Conservation (phyloP, 2,113 vertebrate species). For the Morone saxatilis region DNA sequence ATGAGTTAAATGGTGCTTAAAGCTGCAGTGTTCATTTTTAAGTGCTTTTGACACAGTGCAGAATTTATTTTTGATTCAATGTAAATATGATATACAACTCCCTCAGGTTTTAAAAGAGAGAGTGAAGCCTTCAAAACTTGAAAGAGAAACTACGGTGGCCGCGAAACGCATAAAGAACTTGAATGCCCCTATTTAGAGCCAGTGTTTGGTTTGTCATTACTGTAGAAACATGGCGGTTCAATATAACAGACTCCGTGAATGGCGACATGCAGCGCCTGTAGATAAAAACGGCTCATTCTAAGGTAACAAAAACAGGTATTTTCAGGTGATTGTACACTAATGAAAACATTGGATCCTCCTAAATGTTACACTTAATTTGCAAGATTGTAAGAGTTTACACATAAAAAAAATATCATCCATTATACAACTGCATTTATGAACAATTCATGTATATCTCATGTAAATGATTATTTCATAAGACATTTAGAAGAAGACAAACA, state of each 20-base stretch:
- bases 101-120: too few species aligned
- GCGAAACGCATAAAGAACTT: too few species aligned
- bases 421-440: background rate
- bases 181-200: too few species aligned
- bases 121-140: too few species aligned
- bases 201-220: too few species aligned
- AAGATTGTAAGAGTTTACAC: background rate
- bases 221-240: too few species aligned
- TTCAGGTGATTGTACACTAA: background rate
- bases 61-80: background rate
- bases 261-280: too few species aligned
- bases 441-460: background rate
- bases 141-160: too few species aligned
- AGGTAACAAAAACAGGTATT: background rate
- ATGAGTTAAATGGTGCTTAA: background rate
- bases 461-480: conserved; percentile 5
- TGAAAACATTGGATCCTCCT: too few species aligned
- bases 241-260: too few species aligned
- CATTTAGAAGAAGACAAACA: background rate
- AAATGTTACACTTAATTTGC: background rate
- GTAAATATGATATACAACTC: background rate
- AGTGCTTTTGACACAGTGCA: background rate
- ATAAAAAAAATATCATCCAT: background rate
- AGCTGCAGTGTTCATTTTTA: background rate
- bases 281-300: too few species aligned